Evolutionary conservation across 2,888 invertebrate species (phyloP).

Genomic region (Anoplius nigerrimus): DNA sequence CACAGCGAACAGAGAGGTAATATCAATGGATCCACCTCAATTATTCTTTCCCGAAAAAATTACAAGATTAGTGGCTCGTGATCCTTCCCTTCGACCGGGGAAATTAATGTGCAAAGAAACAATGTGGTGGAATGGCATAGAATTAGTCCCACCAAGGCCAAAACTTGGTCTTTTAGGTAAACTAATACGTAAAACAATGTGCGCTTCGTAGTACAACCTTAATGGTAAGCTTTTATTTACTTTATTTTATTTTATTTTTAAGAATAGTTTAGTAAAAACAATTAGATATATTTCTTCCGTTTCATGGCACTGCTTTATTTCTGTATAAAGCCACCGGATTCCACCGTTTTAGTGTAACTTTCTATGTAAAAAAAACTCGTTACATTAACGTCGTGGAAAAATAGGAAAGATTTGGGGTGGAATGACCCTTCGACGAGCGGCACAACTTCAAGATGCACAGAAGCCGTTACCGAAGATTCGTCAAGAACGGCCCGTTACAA

Average conservation of each 20-base stretch:
- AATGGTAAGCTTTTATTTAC: not conserved
- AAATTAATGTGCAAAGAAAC: constrained; percentile 81
- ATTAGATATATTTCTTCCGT: not conserved
- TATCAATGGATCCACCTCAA: constrained; percentile 81
- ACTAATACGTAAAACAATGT: constrained; percentile 49
- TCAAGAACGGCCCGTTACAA: constrained; percentile 59
- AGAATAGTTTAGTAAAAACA: not conserved
- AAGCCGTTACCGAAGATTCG: constrained; percentile 59
- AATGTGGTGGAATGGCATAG: constrained; percentile 86
- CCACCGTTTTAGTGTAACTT: too few species aligned
- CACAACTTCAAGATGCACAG: constrained; percentile 54
- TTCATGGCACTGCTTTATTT: not conserved
- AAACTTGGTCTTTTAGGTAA: constrained; percentile 81
- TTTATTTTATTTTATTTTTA: too few species aligned
- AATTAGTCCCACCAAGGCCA: constrained; percentile 80
- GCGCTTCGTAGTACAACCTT: not conserved
- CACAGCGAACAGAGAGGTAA: constrained; percentile 78
- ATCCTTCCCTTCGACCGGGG: constrained; percentile 73
- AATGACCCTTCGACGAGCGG: constrained; percentile 60
- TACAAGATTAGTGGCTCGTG: constrained; percentile 81
- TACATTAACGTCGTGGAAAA: not conserved
- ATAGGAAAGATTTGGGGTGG: constrained; percentile 71
- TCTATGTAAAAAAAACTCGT: too few species aligned
- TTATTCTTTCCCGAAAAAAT: constrained; percentile 83
- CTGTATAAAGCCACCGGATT: not conserved